A percentile compares a stretch with the other conserved stretches of the same genome.
These are phyloP conservation scores for Sebastolobus alascanus DNA, from an alignment of 2,797 vertebrate species.

Conservation along the genomic window DNA sequence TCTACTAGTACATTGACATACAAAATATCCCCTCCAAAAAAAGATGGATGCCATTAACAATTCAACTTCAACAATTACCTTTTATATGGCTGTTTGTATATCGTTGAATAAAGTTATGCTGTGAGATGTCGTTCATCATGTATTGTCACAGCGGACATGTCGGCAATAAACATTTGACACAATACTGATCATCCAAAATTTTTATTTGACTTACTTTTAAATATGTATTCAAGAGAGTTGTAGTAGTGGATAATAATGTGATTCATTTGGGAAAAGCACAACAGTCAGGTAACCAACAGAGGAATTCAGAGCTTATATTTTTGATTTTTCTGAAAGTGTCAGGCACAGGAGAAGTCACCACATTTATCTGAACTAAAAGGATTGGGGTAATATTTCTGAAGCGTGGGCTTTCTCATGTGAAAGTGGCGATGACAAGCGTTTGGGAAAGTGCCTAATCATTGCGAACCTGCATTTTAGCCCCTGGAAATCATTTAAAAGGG, in stretches of 20 bases:
- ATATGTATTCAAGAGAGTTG: neutral
- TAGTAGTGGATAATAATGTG: neutral
- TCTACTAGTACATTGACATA: neutral
- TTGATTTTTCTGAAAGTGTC: slow-evolving; percentile 1
- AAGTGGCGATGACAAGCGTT: neutral
- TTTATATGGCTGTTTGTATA: neutral
- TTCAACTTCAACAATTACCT: neutral
- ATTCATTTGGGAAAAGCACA: slow-evolving; percentile 30
- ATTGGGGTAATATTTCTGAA: neutral
- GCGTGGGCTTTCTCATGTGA: neutral
- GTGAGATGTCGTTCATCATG: neutral
- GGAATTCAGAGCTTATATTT: slow-evolving; percentile 27
- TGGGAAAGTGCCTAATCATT: neutral
- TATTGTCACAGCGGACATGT: neutral
- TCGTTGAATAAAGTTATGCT: neutral
- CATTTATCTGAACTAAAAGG: neutral
- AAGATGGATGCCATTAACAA: neutral
- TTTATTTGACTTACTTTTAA: slow-evolving; percentile 32
- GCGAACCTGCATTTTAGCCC: neutral
- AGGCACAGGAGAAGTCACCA: slow-evolving; percentile 42
- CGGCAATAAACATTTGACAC: slow-evolving; percentile 26
- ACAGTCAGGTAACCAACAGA: slow-evolving; percentile 7
- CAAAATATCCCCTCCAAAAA: neutral
- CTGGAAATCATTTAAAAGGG: neutral
- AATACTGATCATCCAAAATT: neutral